Evolutionary conservation across 2,113 vertebrate species (phyloP).

Genomic region (Entomyzon cyanotis): DNA sequence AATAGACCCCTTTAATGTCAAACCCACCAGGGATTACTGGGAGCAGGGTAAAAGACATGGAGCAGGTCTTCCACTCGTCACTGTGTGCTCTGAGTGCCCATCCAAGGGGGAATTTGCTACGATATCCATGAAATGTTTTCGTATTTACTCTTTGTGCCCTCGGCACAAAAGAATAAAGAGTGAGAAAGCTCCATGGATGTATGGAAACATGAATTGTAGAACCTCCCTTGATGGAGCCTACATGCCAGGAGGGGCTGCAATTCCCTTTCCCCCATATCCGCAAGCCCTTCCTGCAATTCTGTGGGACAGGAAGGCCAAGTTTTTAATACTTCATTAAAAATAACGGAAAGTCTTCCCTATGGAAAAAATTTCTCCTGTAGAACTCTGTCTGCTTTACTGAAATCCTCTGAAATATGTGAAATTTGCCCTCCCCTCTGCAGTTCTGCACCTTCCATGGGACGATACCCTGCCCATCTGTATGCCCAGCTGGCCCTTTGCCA

Average conservation of each 20-base stretch:
- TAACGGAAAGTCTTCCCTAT: background rate
- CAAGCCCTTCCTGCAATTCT: background rate
- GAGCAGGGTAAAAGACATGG: rapidly evolving
- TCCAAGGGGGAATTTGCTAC: rapidly evolving
- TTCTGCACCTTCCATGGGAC: background rate
- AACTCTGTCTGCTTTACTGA: background rate
- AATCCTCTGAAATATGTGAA: background rate
- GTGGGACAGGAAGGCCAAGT: background rate
- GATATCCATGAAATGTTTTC: background rate
- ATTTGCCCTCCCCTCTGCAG: background rate
- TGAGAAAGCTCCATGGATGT: background rate
- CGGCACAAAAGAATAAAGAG: background rate
- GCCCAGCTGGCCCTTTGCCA: background rate
- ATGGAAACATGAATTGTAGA: rapidly evolving
- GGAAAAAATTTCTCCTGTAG: background rate
- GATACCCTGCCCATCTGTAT: background rate
- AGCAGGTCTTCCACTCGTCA: rapidly evolving
- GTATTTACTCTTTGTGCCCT: background rate
- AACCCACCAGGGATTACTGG: background rate
- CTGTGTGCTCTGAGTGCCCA: rapidly evolving
- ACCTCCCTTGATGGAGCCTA: background rate
- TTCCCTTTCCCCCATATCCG: background rate
- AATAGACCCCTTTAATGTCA: slow-evolving; percentile 49
- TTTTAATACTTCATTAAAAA: background rate
- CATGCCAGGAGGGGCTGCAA: background rate